These are phyloP conservation scores for Sarcophaga carnaria DNA, from an alignment of 2,888 invertebrate genomes.

Conservation along the genomic window DNA sequence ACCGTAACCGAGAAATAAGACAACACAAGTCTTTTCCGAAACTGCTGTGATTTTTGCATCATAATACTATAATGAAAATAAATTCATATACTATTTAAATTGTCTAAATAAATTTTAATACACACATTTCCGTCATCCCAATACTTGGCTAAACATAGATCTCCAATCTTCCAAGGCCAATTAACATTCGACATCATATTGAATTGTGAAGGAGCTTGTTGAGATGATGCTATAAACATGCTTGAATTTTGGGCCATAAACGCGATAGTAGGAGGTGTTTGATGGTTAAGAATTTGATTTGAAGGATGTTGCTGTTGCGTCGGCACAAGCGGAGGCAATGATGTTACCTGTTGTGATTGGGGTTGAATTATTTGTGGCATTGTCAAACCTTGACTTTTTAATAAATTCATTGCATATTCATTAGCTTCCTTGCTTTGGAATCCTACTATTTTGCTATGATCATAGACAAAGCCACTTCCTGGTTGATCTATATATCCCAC, in stretches of 20 bases:
- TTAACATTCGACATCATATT: slow-evolving; percentile 78
- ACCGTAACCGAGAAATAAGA: slow-evolving; percentile 93
- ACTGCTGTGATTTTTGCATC: slow-evolving; percentile 91
- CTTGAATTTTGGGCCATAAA: slow-evolving; percentile 66
- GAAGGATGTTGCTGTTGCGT: slow-evolving; percentile 60
- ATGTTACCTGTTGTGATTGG: slow-evolving; percentile 52
- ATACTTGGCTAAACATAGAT: slow-evolving; percentile 93
- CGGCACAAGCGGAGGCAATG: slow-evolving; percentile 31
- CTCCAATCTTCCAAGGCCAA: slow-evolving; percentile 89
- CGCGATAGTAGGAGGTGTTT: slow-evolving; percentile 51
- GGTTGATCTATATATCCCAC: slow-evolving; percentile 66
- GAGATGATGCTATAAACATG: slow-evolving; percentile 51
- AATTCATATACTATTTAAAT: neutral
- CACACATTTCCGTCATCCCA: slow-evolving; percentile 95
- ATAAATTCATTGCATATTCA: slow-evolving; percentile 80
- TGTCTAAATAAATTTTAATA: slow-evolving; percentile 38
- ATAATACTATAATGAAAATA: slow-evolving; percentile 86
- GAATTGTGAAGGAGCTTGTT: slow-evolving; percentile 83
- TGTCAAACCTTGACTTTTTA: slow-evolving; percentile 79
- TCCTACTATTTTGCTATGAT: slow-evolving; percentile 81
- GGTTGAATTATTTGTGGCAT: slow-evolving; percentile 64
- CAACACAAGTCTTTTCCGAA: slow-evolving; percentile 92
- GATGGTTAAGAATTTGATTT: slow-evolving; percentile 40
- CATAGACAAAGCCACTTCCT: slow-evolving; percentile 80
- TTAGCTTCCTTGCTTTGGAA: slow-evolving; percentile 82